These are phyloP conservation scores for Epinephelus coioides DNA, from an alignment of 2,797 vertebrate genomes.

Conservation along the genomic window DNA sequence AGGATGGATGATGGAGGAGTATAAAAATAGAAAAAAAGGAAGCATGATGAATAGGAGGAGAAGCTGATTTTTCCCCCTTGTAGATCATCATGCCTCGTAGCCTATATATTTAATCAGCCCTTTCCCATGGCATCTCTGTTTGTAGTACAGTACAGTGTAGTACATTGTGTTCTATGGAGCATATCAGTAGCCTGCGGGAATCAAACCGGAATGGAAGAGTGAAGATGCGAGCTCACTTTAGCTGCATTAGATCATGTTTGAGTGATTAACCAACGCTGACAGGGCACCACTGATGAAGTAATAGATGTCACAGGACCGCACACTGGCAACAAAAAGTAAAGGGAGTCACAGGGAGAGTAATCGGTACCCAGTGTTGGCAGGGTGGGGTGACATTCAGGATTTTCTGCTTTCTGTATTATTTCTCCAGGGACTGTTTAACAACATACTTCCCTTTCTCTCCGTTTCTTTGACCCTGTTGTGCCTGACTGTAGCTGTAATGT, in stretches of 20 bases:
- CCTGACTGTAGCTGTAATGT: not conserved
- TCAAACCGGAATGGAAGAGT: not conserved
- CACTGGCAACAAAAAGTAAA: slow-evolving; percentile 3
- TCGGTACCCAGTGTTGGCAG: not conserved
- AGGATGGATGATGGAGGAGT: slow-evolving; percentile 25
- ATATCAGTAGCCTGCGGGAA: slow-evolving; percentile 48
- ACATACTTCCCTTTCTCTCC: slow-evolving; percentile 2
- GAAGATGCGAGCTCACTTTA: slow-evolving; percentile 51
- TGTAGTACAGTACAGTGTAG: not conserved
- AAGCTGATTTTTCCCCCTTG: not conserved
- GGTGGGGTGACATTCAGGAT: slow-evolving; percentile 11
- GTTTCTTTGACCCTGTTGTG: slow-evolving; percentile 3
- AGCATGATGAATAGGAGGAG: slow-evolving; percentile 45
- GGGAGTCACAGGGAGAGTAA: slow-evolving; percentile 8
- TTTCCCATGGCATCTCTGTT: slow-evolving; percentile 22
- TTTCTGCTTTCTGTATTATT: slow-evolving; percentile 23
- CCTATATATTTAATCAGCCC: slow-evolving; percentile 51
- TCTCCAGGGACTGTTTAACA: slow-evolving; percentile 12
- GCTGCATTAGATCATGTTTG: slow-evolving; percentile 69
- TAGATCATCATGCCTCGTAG: slow-evolving; percentile 34
- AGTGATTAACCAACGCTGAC: slow-evolving; percentile 48
- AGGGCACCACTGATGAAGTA: slow-evolving; percentile 49
- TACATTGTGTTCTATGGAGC: slow-evolving; percentile 41
- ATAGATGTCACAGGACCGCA: slow-evolving; percentile 49
- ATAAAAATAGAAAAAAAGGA: slow-evolving; percentile 67